Percentiles rank a stretch among this genome's conserved stretches.
phyloP scores from a whole-genome alignment of 2,888 invertebrate genomes.

The Cheilosia variabilis region DNA sequence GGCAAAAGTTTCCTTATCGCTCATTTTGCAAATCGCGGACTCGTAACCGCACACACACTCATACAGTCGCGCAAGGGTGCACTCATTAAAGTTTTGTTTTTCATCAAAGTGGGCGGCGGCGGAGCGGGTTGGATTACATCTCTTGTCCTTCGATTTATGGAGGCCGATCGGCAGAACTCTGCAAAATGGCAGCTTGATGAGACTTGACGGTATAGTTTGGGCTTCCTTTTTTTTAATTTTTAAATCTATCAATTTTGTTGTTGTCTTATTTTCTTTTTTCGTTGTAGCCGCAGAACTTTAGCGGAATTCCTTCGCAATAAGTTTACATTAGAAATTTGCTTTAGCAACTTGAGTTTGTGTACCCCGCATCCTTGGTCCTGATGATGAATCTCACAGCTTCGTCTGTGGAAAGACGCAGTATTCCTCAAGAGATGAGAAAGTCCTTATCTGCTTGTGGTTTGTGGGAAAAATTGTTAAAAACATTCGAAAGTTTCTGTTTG shows the following conservation, averaged over 20 bases:
- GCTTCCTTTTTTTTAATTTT: slow-evolving; percentile 58
- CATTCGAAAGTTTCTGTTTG: slow-evolving; percentile 74
- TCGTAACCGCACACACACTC: slow-evolving; percentile 9
- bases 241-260: neutral
- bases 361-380: neutral
- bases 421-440: slow-evolving; percentile 9
- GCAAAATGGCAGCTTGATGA: slow-evolving; percentile 72
- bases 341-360: slow-evolving; percentile 52
- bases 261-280: too few species aligned
- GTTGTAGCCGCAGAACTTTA: neutral
- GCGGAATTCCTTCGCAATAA: slow-evolving; percentile 55
- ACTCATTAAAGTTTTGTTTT: slow-evolving; percentile 71
- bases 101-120: neutral
- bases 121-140: slow-evolving; percentile 10
- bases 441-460: slow-evolving; percentile 63
- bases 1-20: slow-evolving; percentile 68
- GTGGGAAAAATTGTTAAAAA: slow-evolving; percentile 66
- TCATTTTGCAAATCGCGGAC: slow-evolving; percentile 65
- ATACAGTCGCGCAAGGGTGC: slow-evolving; percentile 10
- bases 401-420: neutral
- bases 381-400: slow-evolving; percentile 42
- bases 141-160: slow-evolving; percentile 64
- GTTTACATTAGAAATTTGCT: slow-evolving; percentile 73
- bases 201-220: slow-evolving; percentile 70
- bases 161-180: slow-evolving; percentile 56